phyloP scores from a whole-genome alignment of 2,797 vertebrate genomes.

The Erpetoichthys calabaricus region DNA sequence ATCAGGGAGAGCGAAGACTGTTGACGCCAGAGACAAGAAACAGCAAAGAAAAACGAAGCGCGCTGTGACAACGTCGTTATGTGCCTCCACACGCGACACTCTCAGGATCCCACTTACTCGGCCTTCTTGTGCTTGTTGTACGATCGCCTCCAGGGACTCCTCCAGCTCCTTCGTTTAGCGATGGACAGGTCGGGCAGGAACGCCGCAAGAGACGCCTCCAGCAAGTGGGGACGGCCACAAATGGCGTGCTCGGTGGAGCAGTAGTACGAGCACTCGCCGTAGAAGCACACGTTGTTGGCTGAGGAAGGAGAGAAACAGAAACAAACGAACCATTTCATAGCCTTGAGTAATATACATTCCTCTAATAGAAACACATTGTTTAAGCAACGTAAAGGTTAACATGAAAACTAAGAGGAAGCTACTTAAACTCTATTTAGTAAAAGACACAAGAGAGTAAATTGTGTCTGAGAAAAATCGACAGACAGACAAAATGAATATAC shows the following conservation, averaged over 20 bases:
- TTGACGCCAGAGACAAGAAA: too few relatives aligned
- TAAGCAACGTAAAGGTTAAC: too few relatives aligned
- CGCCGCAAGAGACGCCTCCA: slow-evolving; percentile 73
- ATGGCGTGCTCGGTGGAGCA: slow-evolving; percentile 72
- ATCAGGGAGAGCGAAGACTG: too few relatives aligned
- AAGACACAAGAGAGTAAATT: too few relatives aligned
- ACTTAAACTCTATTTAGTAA: too few relatives aligned
- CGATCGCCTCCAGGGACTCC: slow-evolving; percentile 79
- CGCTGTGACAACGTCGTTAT: too few relatives aligned
- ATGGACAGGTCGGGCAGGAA: slow-evolving; percentile 68
- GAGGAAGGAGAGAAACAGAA: slow-evolving; percentile 20
- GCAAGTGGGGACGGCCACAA: slow-evolving; percentile 59
- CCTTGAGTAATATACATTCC: neutral
- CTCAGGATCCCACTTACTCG: slow-evolving; percentile 35
- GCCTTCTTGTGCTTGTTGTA: slow-evolving; percentile 71
- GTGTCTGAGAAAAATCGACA: neutral
- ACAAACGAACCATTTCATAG: neutral
- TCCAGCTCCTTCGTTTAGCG: slow-evolving; percentile 71
- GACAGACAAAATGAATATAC: neutral
- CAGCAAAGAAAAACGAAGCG: too few relatives aligned
- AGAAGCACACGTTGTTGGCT: slow-evolving; percentile 80
- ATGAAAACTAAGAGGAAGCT: too few relatives aligned
- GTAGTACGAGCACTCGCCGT: slow-evolving; percentile 79
- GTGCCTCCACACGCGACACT: too few relatives aligned
- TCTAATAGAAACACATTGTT: too few relatives aligned